Percentiles rank a stretch among this genome's conserved stretches.
Evolutionary conservation across 2,888 invertebrate genomes (phyloP).

Genomic region (Drosophila barbarae): DNA sequence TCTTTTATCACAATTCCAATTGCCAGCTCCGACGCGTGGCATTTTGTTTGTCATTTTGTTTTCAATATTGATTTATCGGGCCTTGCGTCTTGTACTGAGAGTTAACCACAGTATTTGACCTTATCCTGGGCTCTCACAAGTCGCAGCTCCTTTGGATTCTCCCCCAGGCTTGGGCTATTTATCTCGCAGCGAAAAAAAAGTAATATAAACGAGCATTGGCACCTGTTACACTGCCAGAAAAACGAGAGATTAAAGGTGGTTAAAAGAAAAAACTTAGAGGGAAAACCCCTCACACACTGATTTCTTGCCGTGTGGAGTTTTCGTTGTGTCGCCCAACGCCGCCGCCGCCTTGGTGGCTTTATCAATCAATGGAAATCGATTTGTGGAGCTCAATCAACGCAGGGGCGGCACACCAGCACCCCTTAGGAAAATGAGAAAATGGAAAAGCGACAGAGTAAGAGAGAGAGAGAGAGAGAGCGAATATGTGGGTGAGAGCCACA

Average conservation of each 20-base stretch:
- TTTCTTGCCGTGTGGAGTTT: slow-evolving; percentile 7
- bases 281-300: not conserved
- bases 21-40: slow-evolving; percentile 25
- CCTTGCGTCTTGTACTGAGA: slow-evolving; percentile 50
- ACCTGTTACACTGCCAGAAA: slow-evolving; percentile 5
- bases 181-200: slow-evolving; percentile 31
- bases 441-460: slow-evolving; percentile 7
- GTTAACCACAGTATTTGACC: slow-evolving; percentile 63
- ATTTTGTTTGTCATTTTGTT: slow-evolving; percentile 34
- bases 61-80: slow-evolving; percentile 65
- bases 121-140: slow-evolving; percentile 19
- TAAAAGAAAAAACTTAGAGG: not conserved
- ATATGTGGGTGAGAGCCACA: slow-evolving; percentile 3
- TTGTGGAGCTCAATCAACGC: slow-evolving; percentile 55
- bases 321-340: slow-evolving; percentile 3
- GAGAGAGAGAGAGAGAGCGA: slow-evolving; percentile 16
- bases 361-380: slow-evolving; percentile 73
- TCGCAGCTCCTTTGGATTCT: slow-evolving; percentile 9
- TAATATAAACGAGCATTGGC: not conserved
- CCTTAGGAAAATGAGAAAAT: slow-evolving; percentile 6
- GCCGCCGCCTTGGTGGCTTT: slow-evolving; percentile 42
- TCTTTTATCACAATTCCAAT: slow-evolving; percentile 33
- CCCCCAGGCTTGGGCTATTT: slow-evolving; percentile 37
- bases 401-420: slow-evolving; percentile 12
- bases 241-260: not conserved